Evolutionary conservation across 2,113 vertebrate species (phyloP), one percentile per base, ranked within the genome.

Genomic region (Atrichornis clamosus): DNA sequence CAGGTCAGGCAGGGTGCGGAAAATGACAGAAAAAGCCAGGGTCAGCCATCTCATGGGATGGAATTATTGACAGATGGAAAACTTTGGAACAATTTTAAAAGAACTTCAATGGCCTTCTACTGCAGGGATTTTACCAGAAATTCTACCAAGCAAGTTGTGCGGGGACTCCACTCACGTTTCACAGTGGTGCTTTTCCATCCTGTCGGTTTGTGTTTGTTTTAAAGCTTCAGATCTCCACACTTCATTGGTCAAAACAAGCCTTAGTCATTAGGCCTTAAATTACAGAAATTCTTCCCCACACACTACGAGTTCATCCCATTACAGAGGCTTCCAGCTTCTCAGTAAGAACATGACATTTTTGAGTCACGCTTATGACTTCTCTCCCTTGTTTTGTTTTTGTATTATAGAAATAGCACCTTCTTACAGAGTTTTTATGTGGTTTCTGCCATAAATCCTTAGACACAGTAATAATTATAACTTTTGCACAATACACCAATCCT

Each of bases 41-140:
- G 99, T 99, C 97, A 99, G 99, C 97, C 99, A 99, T 97, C 99
- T 99, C 65, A 99, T 99, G 99, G 99, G 99, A 96, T 99, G 99
- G 99, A 98, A 99, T 96, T 99, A 99, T 97, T 99, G 98, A 99
- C 97, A 87, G 76, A 81, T 83, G 75, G 91, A 82, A 90, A 93
- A 90, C 92, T 96, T 95, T 96, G 95, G 90, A 97, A 95, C 97
- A 93, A 92, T 96, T 97, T 95, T 50, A 92, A 93, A 96, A 96
- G 96, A 97, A 95, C 85, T 96, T 96, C 93, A 96, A 96, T 97
- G 98, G 96, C 97, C 98, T 98, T 98, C 97, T 97, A 98, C 98
- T 99, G 98, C 99, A 99, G 99, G 99, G 99, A 99, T 99, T 98
- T 98, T 97, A 98, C 96, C 97, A 96, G 98, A 97, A 98, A 97